Evolutionary conservation across 2,797 vertebrate species (phyloP).

Genomic region (Orestias chungarensis): DNA sequence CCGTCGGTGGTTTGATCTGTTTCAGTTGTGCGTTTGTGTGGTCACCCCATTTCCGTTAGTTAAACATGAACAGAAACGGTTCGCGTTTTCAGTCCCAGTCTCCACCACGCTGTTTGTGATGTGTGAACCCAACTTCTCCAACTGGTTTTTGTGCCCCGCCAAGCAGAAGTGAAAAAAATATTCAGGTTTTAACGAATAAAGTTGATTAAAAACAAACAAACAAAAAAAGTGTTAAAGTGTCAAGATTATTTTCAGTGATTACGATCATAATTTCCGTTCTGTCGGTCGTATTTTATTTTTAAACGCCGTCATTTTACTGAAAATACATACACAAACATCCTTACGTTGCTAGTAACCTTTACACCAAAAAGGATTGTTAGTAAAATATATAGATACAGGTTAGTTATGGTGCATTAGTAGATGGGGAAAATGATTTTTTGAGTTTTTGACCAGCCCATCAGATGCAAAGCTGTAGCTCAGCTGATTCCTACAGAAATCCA

Average conservation of each 20-base stretch:
- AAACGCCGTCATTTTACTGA: not conserved
- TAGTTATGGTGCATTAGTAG: not conserved
- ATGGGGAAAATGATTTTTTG: not conserved
- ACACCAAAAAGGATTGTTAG: not conserved
- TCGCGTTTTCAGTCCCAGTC: not conserved
- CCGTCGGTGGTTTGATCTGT: not conserved
- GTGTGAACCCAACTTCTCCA: conserved; percentile 14
- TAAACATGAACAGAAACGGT: conserved; percentile 1
- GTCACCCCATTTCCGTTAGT: not conserved
- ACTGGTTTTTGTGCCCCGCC: not conserved
- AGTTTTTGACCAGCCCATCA: not conserved
- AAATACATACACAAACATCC: not conserved
- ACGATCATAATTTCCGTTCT: not conserved
- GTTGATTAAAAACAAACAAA: not conserved
- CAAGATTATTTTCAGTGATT: not conserved
- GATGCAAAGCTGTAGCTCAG: not conserved
- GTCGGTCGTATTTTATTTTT: not conserved
- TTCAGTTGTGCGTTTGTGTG: conserved; percentile 26
- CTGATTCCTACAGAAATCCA: not conserved
- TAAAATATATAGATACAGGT: not conserved
- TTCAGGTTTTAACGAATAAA: not conserved
- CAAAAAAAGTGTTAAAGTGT: not conserved
- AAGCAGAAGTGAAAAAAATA: conserved; percentile 12
- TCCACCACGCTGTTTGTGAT: not conserved
- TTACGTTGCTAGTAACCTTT: not conserved